Evolutionary conservation across 2,797 vertebrate species (phyloP).

Genomic region (Sebastes minor): DNA sequence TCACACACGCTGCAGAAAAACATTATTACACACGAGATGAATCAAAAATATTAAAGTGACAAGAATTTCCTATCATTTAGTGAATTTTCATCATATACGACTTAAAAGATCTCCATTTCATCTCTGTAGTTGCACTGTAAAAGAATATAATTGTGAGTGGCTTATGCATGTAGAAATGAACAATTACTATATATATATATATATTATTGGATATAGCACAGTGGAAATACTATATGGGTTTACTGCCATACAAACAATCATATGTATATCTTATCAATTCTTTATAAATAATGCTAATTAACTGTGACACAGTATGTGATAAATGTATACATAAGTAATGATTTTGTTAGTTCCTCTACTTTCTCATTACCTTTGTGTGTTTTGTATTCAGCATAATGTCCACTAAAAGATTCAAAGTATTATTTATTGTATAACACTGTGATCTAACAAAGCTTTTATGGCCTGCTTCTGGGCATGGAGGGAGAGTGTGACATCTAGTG

Average conservation of each 20-base stretch:
- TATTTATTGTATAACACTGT: not conserved
- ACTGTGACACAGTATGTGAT: too few species aligned
- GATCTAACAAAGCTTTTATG: not conserved
- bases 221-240: too few species aligned
- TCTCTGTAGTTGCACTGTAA: not conserved
- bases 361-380: not conserved
- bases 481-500: too few species aligned
- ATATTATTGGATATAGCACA: too few species aligned
- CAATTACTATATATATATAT: too few species aligned
- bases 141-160: too few species aligned
- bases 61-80: not conserved
- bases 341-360: not conserved
- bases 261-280: too few species aligned
- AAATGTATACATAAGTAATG: too few species aligned
- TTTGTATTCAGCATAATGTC: not conserved
- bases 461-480: not conserved
- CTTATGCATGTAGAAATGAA: too few species aligned
- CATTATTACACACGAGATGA: not conserved
- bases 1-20: not conserved
- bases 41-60: not conserved
- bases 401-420: not conserved
- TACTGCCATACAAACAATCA: too few species aligned
- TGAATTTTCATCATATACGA: not conserved
- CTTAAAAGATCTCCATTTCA: not conserved
- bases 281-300: too few species aligned